Evolutionary conservation across 1,140 invertebrate species (phyloP).

Genomic region (Zaprionus inermis): DNA sequence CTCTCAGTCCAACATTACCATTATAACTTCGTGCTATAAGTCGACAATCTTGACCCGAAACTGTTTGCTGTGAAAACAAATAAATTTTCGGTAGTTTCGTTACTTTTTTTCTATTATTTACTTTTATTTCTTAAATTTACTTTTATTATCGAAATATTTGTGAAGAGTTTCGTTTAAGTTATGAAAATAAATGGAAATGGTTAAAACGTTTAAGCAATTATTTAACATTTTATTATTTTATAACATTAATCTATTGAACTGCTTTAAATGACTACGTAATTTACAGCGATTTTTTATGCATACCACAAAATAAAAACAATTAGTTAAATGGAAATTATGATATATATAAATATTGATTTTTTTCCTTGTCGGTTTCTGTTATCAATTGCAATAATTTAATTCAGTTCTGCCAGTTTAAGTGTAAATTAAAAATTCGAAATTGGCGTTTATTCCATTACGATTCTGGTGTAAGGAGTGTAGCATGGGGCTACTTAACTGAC

Average conservation of each 20-base stretch:
- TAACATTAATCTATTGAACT: background rate
- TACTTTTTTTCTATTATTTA: too few species aligned
- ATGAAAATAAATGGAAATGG: background rate
- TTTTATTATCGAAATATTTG: background rate
- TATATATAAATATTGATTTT: constrained; percentile 1
- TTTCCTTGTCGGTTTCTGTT: background rate
- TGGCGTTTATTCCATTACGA: constrained; percentile 1
- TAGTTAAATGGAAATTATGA: constrained; percentile 1
- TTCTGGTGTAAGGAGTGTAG: background rate
- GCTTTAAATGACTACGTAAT: background rate
- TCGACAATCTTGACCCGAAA: constrained; percentile 1
- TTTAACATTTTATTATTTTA: background rate
- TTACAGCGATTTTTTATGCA: background rate
- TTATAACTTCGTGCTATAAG: constrained; percentile 29
- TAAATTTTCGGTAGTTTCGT: background rate
- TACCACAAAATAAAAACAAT: background rate
- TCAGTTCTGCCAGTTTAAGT: background rate
- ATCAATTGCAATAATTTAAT: constrained; percentile 11
- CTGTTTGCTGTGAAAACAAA: constrained; percentile 7
- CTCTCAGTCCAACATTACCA: constrained; percentile 13
- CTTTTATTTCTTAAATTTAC: background rate
- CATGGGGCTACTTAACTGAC: background rate
- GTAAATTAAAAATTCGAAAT: constrained; percentile 1
- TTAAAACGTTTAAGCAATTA: background rate
- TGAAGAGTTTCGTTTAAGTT: background rate